These are phyloP conservation scores for Clarias fuscus DNA, from an alignment of 2,797 vertebrate genomes.

Conservation along the genomic window DNA sequence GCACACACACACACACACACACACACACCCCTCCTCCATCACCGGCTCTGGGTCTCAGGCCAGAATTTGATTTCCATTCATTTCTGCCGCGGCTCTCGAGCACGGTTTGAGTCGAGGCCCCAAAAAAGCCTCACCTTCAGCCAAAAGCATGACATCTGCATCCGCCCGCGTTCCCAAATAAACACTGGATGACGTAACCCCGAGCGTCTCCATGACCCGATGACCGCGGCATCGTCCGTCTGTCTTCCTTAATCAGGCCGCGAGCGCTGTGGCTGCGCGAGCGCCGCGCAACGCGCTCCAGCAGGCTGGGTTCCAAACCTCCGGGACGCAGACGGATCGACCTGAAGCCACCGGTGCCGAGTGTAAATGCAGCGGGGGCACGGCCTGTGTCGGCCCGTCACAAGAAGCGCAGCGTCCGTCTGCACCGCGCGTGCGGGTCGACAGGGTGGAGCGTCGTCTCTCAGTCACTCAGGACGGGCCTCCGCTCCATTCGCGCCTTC, in stretches of 20 bases:
- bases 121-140: not conserved
- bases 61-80: not conserved
- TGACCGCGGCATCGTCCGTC: not conserved
- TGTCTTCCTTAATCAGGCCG: slow-evolving; percentile 12
- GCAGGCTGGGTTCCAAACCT: not conserved
- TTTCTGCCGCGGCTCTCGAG: not conserved
- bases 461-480: not conserved
- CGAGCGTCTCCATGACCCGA: not conserved
- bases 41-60: not conserved
- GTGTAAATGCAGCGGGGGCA: not conserved
- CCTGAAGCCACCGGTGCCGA: not conserved
- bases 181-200: not conserved
- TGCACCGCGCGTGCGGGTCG: not conserved
- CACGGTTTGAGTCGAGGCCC: not conserved
- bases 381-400: not conserved
- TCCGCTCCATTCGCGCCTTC: slow-evolving; percentile 12
- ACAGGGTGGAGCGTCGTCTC: slow-evolving; percentile 11
- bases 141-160: not conserved
- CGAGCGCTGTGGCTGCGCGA: not conserved
- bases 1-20: not conserved
- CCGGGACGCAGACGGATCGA: not conserved
- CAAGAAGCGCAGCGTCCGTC: slow-evolving; percentile 25
- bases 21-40: not conserved
- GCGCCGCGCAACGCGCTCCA: not conserved
- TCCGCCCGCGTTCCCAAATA: not conserved